Evolutionary conservation across 1,140 invertebrate species (phyloP).

Genomic region (Berghia stephanieae): DNA sequence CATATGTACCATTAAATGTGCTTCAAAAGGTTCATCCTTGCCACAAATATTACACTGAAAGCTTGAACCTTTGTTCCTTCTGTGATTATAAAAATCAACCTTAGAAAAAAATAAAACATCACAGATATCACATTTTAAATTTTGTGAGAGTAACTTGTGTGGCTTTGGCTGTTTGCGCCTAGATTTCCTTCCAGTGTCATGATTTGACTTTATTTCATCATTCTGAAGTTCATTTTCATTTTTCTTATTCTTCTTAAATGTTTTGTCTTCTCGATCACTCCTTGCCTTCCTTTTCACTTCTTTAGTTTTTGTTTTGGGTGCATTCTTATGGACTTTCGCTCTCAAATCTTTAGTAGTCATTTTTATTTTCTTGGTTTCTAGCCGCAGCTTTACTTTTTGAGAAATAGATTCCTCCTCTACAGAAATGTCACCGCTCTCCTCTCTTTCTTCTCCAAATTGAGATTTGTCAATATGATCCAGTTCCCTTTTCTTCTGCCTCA

Average conservation of each 20-base stretch:
- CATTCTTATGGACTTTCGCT: background rate
- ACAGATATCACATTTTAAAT: constrained; percentile 20
- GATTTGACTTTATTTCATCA: background rate
- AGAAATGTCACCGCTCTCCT: background rate
- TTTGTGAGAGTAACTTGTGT: too few relatives aligned
- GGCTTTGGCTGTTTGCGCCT: too few relatives aligned
- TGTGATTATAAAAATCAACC: constrained; percentile 16
- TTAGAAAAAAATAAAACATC: background rate
- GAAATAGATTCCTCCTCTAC: background rate
- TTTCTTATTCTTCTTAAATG: background rate
- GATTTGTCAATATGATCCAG: background rate
- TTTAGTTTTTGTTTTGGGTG: background rate
- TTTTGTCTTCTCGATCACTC: background rate
- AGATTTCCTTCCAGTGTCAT: background rate
- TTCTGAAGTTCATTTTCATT: background rate
- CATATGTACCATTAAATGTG: constrained; percentile 29
- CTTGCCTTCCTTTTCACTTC: background rate
- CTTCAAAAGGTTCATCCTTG: constrained; percentile 22
- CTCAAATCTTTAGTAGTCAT: background rate
- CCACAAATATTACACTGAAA: constrained; percentile 25
- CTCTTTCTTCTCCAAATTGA: background rate
- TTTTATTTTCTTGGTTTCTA: background rate
- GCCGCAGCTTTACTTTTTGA: background rate
- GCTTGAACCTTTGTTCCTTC: constrained; percentile 11
- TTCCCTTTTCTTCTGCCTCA: too few relatives aligned